These are phyloP conservation scores for Dryococelus australis DNA, from an alignment of 2,888 invertebrate species.

Conservation along the genomic window DNA sequence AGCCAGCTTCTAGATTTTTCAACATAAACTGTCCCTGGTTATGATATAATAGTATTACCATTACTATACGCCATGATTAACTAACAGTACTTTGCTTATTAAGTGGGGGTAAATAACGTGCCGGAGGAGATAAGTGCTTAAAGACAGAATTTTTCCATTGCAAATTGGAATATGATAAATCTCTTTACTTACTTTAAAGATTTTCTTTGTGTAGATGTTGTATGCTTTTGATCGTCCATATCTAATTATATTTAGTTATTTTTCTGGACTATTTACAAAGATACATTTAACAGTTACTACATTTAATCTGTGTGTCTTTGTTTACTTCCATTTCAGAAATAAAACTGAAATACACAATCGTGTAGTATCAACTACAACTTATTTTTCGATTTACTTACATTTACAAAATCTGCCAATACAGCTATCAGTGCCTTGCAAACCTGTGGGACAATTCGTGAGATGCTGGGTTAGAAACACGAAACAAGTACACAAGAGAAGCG, in stretches of 20 bases:
- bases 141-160: no score
- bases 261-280: background rate
- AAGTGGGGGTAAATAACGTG: no score
- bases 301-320: background rate
- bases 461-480: background rate
- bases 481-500: background rate
- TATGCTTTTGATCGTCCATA: background rate
- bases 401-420: background rate
- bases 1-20: no score
- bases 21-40: no score
- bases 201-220: background rate
- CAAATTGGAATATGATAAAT: no score
- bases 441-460: slow-evolving; percentile 23
- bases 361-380: background rate
- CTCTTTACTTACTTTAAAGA: no score
- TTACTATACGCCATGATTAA: no score
- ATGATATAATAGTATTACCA: no score
- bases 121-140: no score
- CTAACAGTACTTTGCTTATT: no score
- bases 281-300: background rate
- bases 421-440: slow-evolving; percentile 9
- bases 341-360: background rate
- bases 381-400: slow-evolving; percentile 12
- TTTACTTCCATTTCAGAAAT: background rate
- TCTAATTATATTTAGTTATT: background rate